Evolutionary conservation across 2,113 vertebrate species (phyloP).

Genomic region (Smithornis capensis): DNA sequence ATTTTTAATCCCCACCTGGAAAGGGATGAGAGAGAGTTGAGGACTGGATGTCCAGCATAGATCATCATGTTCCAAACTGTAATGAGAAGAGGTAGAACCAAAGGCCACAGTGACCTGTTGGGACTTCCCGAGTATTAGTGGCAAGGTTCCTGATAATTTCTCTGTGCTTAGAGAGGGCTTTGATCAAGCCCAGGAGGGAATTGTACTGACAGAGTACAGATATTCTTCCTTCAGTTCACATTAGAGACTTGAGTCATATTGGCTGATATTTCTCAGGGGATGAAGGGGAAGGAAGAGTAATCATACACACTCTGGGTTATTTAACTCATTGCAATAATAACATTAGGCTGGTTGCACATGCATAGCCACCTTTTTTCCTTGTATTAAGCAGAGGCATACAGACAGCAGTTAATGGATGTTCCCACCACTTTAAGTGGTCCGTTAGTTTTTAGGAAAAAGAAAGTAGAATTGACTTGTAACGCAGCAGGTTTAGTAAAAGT

Average conservation of each 20-base stretch:
- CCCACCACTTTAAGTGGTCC: background rate
- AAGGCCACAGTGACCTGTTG: background rate
- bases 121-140: background rate
- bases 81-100: background rate
- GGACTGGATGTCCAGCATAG: background rate
- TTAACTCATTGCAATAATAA: background rate
- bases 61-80: background rate
- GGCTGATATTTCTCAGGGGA: background rate
- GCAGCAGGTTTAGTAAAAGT: background rate
- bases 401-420: background rate
- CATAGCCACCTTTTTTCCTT: background rate
- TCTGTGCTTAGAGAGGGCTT: background rate
- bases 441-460: background rate
- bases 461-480: fast-evolving
- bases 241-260: background rate
- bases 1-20: background rate
- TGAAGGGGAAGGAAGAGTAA: background rate
- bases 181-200: background rate
- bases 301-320: background rate
- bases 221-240: background rate
- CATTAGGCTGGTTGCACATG: background rate
- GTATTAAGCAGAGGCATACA: background rate
- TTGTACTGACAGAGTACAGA: background rate
- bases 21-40: background rate
- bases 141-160: background rate